Percentiles rank a stretch among this genome's conserved stretches.
Conservation (phyloP, 2,797 vertebrate species). For the Macropodus opercularis region DNA sequence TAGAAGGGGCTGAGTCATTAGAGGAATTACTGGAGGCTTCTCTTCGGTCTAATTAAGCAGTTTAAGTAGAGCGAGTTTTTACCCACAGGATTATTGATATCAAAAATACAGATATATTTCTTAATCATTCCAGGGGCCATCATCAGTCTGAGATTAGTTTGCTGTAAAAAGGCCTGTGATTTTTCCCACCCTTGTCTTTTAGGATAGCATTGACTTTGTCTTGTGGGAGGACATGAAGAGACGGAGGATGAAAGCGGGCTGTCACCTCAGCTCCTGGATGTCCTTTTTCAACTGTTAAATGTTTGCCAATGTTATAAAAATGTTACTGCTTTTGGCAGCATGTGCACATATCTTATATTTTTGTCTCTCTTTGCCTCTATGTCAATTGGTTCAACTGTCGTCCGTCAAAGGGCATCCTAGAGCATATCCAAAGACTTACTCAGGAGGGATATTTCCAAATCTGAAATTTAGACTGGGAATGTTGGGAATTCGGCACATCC, state of each 20-base stretch:
- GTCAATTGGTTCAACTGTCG: slow-evolving; percentile 29
- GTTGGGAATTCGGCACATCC: slow-evolving; percentile 31
- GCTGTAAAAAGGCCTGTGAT: slow-evolving; percentile 9
- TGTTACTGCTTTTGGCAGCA: slow-evolving; percentile 23
- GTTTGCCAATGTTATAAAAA: slow-evolving; percentile 45
- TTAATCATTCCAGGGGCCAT: slow-evolving; percentile 39
- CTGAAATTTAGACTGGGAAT: slow-evolving; percentile 21
- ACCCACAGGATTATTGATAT: slow-evolving; percentile 14
- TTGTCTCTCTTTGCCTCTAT: neutral
- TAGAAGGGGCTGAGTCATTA: slow-evolving; percentile 69
- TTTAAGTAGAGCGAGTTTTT: neutral
- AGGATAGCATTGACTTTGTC: slow-evolving; percentile 38
- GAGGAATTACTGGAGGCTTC: slow-evolving; percentile 78
- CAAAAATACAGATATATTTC: slow-evolving; percentile 22
- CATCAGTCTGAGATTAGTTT: slow-evolving; percentile 28
- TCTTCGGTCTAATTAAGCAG: slow-evolving; percentile 70
- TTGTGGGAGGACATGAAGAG: slow-evolving; percentile 27
- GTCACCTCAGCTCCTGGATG: slow-evolving; percentile 21
- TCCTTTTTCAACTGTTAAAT: slow-evolving; percentile 25
- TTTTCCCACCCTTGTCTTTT: slow-evolving; percentile 20
- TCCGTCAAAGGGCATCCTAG: slow-evolving; percentile 33
- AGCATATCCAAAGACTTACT: slow-evolving; percentile 68
- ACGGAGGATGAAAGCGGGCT: slow-evolving; percentile 35
- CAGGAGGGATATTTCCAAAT: slow-evolving; percentile 43
- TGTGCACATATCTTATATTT: slow-evolving; percentile 43